Base-by-base conservation (phyloP, 1,140 invertebrate genomes). In the Drosophila virilis region DNA sequence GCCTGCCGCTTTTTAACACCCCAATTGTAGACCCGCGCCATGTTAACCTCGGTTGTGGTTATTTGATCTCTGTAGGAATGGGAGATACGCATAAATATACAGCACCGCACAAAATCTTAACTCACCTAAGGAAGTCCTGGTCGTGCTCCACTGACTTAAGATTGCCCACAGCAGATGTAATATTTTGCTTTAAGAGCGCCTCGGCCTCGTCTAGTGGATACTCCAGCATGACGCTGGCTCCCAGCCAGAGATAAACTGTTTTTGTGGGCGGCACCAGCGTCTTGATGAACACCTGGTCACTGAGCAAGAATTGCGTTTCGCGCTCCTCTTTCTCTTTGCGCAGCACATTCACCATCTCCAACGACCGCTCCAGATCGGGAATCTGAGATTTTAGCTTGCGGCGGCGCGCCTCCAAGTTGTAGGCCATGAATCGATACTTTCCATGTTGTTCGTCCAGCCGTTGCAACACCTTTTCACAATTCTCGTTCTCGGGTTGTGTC, bases 141-240 rank as follows among this genome's bases (percentile, higher is more conserved):
- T 99, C 98, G 90, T 98, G 95, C 80, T 98, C 97, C 37, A 99
- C 95, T 92, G 96, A 96, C 62, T 93, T 94, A 54, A 98, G 93
- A 93, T 97, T 98, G 92, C 95, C 96, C 77, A 96, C 96, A 0
- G 98, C 98, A 48, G 96, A 95, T 65, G 95, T 95, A 90, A 98
- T 96, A 93, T 99, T 99, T 91, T 97, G 97, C 59, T 94, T 94
- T 15, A 99, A 93, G 38, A 99, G 93, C 67, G 95, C 94, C 92
- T 97, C 95, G 35, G 98, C 98, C 94, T 99, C 98, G 74, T 98
- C 96, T 68, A 99, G 93, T 9, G 95, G 95, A 93, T 99, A 99
- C 93, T 99, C 98, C 78, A 99, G 93, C 98, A 99, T 99, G 0
- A 99, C 98, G 94, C 99, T 99, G 22, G 98, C 98, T 32, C 98